Evolutionary conservation across 2,888 invertebrate species (phyloP), one percentile per base, ranked within the genome.

Genomic region (Rosalia funebris): DNA sequence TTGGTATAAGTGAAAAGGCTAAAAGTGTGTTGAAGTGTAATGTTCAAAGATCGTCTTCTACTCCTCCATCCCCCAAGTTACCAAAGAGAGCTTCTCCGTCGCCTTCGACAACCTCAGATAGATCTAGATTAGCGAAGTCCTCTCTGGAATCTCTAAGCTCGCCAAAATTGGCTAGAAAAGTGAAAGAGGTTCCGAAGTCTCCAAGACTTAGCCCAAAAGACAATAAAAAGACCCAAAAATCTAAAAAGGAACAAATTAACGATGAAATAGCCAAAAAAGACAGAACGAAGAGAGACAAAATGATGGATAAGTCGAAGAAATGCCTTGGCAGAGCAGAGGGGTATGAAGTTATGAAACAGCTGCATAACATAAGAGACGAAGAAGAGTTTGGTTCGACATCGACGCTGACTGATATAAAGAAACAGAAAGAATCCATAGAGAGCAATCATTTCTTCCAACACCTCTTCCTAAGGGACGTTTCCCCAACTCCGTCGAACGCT

Each of bases 381-480:
- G 63, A 73, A 54, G 52, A 71, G 46, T 61, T 59, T 39, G 62
- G 60, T 10, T 54, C 65, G n/a, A 48, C 39, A 9, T 57, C 71
- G 4, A 68, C 73, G 1, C 57, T 71, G 36, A 85, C 85, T 58
- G 85, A 87, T 57, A 84, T 88, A 16, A 84, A 83, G 69, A 82
- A 82, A 65, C 87, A 86, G 52, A 87, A 85, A 63, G 86, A 87
- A 68, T 83, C 84, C 2, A 82, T 89, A 19, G 82, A 87, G 60
- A 85, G 87, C 0, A 85, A 90, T 74, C 84, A 85, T 0, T 91
- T 91, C 74, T 91, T 91, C 70, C 90, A 89, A 77, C 87, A 90
- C 78, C 83, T 91, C 14, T 88, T 91, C 71, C 78, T 91, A 31
- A 82, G 88, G 57, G 85, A 87, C 63, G 69, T 82, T 15, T 75